Base-by-base conservation (phyloP, 2,797 vertebrate genomes). In the Petrocephalus sullivani region DNA sequence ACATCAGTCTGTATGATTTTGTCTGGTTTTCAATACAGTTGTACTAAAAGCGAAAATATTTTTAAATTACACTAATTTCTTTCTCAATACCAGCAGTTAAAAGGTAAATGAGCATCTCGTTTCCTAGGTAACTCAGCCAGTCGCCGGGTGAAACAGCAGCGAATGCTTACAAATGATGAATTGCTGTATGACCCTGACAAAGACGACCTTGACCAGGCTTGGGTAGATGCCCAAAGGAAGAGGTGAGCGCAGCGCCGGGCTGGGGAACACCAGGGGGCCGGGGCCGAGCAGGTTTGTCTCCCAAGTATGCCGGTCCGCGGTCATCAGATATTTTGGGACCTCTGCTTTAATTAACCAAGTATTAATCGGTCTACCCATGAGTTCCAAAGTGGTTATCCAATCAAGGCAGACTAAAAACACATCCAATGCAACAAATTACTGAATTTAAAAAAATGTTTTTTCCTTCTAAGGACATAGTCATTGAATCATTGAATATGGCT, bases 131-230 rank as follows among this genome's bases (percentile, higher is more conserved):
- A 93, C 10, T 94, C 95, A 1, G 93, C 91, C 0, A 89, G 90
- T 71, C 91, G 89, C 91, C 93, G 91, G 87, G 95, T 87, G 90
- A 96, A 92, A 54, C 96, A 95, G 3, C 95, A 94, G 1, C 91
- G 89, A 33, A 92, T 98, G 82, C 96, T 90, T 78, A 97, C 97
- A 89, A 99, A 99, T 82, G 97, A 99, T 60, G 98, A 99, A 90
- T 94, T 99, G 88, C 91, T 99, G 0, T 99, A 99, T 41, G 98
- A 99, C 91, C 98, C 98, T 0, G 96, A 99, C 1, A 94, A 98
- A 94, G 98, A 99, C 87, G 96, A 94, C 41, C 93, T 97, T 87
- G 97, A 99, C 93, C 98, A 99, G 92, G 97, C 96, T 71, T 99
- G 98, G 98, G 97, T 99, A 71, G 97, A 99, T 84, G 95, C 95